Evolutionary conservation across 2,113 vertebrate genomes (phyloP).

Genomic region (Dasyurus viverrinus): DNA sequence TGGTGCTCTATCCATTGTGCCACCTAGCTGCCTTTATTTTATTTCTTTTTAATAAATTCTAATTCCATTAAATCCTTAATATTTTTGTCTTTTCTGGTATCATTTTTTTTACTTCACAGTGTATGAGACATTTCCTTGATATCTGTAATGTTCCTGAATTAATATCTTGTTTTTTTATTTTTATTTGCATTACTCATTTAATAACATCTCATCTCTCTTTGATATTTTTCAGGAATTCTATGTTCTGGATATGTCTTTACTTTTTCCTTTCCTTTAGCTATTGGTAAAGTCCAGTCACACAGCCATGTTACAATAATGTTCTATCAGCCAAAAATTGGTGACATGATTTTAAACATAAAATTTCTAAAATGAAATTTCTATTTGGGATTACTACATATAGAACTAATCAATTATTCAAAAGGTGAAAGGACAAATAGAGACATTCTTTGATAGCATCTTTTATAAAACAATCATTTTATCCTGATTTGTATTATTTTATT

Average conservation of each 20-base stretch:
- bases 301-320: background rate
- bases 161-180: no score
- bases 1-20: no score
- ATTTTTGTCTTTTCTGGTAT: no score
- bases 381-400: background rate
- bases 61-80: no score
- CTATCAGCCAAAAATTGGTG: background rate
- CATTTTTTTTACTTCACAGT: no score
- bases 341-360: background rate
- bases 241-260: background rate
- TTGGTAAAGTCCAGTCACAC: background rate
- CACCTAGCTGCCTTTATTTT: no score
- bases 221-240: background rate
- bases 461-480: constrained; percentile 38
- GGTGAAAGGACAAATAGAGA: background rate
- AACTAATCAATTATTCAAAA: background rate
- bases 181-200: no score
- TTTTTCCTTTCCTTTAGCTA: background rate
- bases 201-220: background rate
- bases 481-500: constrained; percentile 37
- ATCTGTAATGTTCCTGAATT: no score
- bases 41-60: no score
- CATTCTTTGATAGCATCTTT: background rate
- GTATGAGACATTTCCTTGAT: no score
- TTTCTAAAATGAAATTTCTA: background rate